A percentile compares a stretch with the other conserved stretches of the same genome.
Conservation (phyloP, 2,113 vertebrate species). For the Scomber scombrus region DNA sequence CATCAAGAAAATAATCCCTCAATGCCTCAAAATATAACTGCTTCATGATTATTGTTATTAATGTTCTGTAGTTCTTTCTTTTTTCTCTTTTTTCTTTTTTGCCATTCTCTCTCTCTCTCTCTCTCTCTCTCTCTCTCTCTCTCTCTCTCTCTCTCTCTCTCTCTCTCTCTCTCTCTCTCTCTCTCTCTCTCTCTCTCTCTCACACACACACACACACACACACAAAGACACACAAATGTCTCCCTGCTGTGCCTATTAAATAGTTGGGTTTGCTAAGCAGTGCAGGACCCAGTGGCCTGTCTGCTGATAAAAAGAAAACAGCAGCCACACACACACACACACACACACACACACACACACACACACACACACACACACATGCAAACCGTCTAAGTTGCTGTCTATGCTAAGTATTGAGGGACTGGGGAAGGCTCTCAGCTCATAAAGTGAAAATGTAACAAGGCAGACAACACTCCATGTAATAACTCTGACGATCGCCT, state of each 20-base stretch:
- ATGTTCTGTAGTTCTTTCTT: too few species aligned
- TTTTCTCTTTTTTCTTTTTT: too few species aligned
- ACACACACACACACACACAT: constrained; percentile 5
- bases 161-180: neutral
- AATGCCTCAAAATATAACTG: too few species aligned
- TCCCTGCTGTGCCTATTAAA: constrained; percentile 75
- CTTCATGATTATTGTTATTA: too few species aligned
- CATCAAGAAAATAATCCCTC: too few species aligned
- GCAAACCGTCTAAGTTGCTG: constrained; percentile 24
- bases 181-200: neutral
- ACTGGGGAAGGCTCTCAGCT: constrained; percentile 64
- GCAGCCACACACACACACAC: neutral
- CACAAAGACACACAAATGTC: neutral
- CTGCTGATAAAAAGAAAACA: constrained; percentile 55
- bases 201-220: neutral
- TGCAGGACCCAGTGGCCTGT: constrained; percentile 50
- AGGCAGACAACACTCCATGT: constrained; percentile 73
- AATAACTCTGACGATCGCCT: constrained; percentile 71
- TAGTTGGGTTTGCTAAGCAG: constrained; percentile 61
- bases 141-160: neutral
- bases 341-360: constrained; percentile 23
- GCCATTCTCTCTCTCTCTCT: too few species aligned
- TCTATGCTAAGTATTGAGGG: constrained; percentile 72
- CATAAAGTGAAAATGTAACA: constrained; percentile 81
- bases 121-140: too few species aligned